Percentiles rank a stretch among this genome's conserved stretches.
These are phyloP conservation scores for Drosophila suboccidentalis DNA, from an alignment of 2,888 invertebrate species.

Conservation along the genomic window DNA sequence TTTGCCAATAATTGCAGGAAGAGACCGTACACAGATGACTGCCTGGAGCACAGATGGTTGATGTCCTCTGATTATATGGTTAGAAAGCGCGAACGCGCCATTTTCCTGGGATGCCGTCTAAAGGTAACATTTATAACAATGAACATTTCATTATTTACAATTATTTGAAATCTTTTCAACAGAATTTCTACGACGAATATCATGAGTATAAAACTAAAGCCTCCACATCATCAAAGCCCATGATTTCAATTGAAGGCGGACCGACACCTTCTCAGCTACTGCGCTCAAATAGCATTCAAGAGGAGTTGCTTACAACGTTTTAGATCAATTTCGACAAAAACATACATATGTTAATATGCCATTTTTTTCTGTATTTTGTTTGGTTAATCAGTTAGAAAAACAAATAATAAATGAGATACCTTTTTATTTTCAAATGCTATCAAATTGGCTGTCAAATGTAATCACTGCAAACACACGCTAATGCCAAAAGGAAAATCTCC, in stretches of 20 bases:
- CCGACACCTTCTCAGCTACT: slow-evolving; percentile 88
- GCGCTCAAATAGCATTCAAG: slow-evolving; percentile 94
- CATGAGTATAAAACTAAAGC: slow-evolving; percentile 89
- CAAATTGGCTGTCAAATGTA: slow-evolving; percentile 9
- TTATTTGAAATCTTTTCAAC: slow-evolving; percentile 2
- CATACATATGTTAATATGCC: slow-evolving; percentile 18
- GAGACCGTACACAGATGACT: slow-evolving; percentile 97
- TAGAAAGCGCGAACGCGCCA: slow-evolving; percentile 94
- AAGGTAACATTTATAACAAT: slow-evolving; percentile 87
- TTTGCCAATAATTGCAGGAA: slow-evolving; percentile 88
- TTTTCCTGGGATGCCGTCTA: slow-evolving; percentile 93
- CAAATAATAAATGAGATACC: slow-evolving; percentile 38
- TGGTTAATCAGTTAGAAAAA: slow-evolving; percentile 31
- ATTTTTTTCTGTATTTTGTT: slow-evolving; percentile 46
- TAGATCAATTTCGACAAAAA: slow-evolving; percentile 52
- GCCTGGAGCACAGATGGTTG: slow-evolving; percentile 98
- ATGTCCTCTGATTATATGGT: slow-evolving; percentile 96
- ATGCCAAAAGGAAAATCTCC: slow-evolving; percentile 8
- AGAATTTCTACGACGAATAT: slow-evolving; percentile 93
- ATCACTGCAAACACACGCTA: neutral
- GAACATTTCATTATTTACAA: neutral
- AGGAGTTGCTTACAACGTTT: slow-evolving; percentile 89
- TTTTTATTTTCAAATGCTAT: slow-evolving; percentile 23
- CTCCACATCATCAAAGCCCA: slow-evolving; percentile 88
- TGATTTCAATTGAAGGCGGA: slow-evolving; percentile 87